phyloP scores from a whole-genome alignment of 2,888 invertebrate genomes.

The Sclerodermus sp. region DNA sequence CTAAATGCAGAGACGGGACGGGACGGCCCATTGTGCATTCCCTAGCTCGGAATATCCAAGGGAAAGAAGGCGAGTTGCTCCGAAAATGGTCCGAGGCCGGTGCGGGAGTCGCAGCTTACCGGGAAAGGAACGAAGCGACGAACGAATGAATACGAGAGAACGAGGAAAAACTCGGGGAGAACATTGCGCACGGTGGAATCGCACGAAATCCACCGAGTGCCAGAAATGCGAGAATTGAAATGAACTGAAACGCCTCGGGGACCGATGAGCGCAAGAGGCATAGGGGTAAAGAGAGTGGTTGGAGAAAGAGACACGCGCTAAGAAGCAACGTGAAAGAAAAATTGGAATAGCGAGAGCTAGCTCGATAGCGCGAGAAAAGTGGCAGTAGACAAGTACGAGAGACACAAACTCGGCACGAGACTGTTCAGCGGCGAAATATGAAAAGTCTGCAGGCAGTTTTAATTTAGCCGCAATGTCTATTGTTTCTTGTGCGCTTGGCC shows the following conservation, averaged over 20 bases:
- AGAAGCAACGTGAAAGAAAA: neutral
- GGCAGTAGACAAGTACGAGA: neutral
- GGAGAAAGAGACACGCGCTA: neutral
- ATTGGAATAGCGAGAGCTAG: neutral
- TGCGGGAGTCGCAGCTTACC: no score
- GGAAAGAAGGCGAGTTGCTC: neutral
- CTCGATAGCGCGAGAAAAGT: neutral
- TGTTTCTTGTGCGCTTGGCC: slow-evolving; percentile 41
- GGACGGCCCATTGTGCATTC: slow-evolving; percentile 19
- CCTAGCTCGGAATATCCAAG: neutral
- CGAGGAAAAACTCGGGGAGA: no score
- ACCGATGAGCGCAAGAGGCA: slow-evolving; percentile 9
- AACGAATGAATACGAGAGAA: no score
- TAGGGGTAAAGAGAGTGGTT: slow-evolving; percentile 13
- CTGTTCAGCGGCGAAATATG: slow-evolving; percentile 50
- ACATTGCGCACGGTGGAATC: neutral
- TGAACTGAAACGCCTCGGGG: slow-evolving; percentile 53
- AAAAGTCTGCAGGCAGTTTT: slow-evolving; percentile 57
- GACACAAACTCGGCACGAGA: neutral
- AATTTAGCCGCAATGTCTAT: slow-evolving; percentile 57
- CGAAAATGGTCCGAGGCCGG: no score
- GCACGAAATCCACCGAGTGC: slow-evolving; percentile 21
- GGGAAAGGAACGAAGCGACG: no score
- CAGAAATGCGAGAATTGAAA: slow-evolving; percentile 42
- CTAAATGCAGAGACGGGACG: slow-evolving; percentile 20